Evolutionary conservation across 2,113 vertebrate species (phyloP).

Genomic region (Drymodes brunneopygia): DNA sequence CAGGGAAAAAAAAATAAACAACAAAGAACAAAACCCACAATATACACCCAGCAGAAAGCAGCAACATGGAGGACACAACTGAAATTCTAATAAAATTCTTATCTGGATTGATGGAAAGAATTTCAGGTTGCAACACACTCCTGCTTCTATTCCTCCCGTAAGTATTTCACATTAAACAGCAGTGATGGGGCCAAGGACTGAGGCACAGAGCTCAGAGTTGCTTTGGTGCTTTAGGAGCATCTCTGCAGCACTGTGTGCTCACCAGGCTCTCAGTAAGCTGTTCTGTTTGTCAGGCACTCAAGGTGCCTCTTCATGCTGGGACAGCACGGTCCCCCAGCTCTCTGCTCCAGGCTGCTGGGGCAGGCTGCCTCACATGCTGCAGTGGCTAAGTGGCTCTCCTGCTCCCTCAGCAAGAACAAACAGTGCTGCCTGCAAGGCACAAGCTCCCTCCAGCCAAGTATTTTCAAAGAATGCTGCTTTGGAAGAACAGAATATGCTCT

Average conservation of each 20-base stretch:
- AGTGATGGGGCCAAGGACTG: not conserved
- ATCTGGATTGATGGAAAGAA: not conserved
- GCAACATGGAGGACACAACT: not conserved
- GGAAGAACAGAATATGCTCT: not conserved
- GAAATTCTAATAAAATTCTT: not conserved
- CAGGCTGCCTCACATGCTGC: not conserved
- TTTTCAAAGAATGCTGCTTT: not conserved
- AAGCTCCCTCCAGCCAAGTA: not conserved
- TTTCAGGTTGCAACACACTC: not conserved
- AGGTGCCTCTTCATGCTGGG: not conserved
- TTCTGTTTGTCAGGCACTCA: not conserved
- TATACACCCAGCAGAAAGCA: not conserved
- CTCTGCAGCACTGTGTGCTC: not conserved
- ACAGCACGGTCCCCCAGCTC: not conserved
- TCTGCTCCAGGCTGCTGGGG: not conserved
- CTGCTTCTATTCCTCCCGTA: accelerated
- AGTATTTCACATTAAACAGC: not conserved
- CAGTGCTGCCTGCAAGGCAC: not conserved
- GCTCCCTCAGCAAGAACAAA: not conserved
- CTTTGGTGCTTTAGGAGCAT: not conserved
- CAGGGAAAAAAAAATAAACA: not conserved
- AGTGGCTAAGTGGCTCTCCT: not conserved
- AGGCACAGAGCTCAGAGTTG: not conserved
- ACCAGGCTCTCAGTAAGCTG: not conserved
- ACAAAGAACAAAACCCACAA: not conserved